Evolutionary conservation across 1,140 invertebrate species (phyloP).

Genomic region (Drosophila trapezifrons): DNA sequence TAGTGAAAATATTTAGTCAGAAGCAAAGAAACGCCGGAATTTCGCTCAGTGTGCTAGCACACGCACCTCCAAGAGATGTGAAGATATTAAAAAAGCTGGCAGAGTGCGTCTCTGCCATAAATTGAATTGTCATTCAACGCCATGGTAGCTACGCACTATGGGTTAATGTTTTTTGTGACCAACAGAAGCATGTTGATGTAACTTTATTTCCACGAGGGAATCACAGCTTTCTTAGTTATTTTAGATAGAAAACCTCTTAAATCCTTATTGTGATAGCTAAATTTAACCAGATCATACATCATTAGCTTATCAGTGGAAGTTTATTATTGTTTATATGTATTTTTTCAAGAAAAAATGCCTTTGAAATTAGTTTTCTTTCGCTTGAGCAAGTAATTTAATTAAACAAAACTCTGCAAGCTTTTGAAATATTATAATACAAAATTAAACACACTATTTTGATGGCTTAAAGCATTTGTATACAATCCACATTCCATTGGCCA

Average conservation of each 20-base stretch:
- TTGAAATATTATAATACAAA: not conserved
- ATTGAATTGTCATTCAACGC: constrained; percentile 23
- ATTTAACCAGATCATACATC: not conserved
- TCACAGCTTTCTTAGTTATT: not conserved
- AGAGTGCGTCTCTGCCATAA: constrained; percentile 11
- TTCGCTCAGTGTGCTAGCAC: constrained; percentile 9
- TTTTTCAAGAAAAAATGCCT: no score
- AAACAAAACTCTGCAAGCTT: no score
- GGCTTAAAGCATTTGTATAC: no score
- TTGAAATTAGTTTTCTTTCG: no score
- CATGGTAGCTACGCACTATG: constrained; percentile 9
- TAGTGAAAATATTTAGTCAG: not conserved
- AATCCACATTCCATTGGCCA: not conserved
- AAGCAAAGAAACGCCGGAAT: not conserved
- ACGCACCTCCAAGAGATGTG: not conserved
- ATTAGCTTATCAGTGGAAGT: not conserved
- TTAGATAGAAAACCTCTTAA: not conserved
- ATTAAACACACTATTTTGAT: no score
- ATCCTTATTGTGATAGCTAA: not conserved
- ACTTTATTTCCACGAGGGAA: not conserved
- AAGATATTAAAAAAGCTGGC: constrained; percentile 4
- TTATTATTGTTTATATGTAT: not conserved
- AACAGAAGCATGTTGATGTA: not conserved
- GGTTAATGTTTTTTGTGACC: not conserved
- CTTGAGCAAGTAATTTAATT: no score